phyloP scores from a whole-genome alignment of 1,140 invertebrate genomes.

The Thaumetopoea pityocampa region DNA sequence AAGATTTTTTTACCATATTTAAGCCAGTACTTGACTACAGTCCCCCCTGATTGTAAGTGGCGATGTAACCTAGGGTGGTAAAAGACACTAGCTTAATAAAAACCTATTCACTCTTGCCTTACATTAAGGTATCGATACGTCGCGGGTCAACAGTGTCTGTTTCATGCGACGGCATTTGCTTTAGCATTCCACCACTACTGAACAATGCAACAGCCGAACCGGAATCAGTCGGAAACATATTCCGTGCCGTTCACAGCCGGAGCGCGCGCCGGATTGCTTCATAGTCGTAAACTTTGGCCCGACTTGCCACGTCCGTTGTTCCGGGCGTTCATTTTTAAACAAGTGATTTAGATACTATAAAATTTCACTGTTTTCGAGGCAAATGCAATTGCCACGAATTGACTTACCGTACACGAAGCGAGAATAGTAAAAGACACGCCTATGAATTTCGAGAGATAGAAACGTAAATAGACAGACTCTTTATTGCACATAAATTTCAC shows the following conservation, averaged over 20 bases:
- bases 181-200: conserved; percentile 38
- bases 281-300: conserved; percentile 45
- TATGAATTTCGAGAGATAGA: too few relatives aligned
- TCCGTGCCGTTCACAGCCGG: conserved; percentile 37
- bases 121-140: too few relatives aligned
- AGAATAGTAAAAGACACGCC: too few relatives aligned
- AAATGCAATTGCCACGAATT: conserved; percentile 22
- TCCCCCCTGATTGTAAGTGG: too few relatives aligned
- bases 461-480: too few relatives aligned
- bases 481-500: too few relatives aligned
- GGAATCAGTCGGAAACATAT: conserved; percentile 47
- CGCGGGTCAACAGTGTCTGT: conserved; percentile 27
- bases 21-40: too few relatives aligned
- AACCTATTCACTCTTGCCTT: too few relatives aligned
- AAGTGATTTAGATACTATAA: conserved; percentile 47
- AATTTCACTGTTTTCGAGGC: conserved; percentile 38
- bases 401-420: conserved; percentile 19
- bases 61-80: too few relatives aligned
- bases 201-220: conserved; percentile 40
- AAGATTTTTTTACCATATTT: too few relatives aligned
- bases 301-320: conserved; percentile 41
- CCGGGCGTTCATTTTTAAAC: conserved; percentile 51
- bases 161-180: conserved; percentile 33
- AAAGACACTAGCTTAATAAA: too few relatives aligned
- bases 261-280: conserved; percentile 33